Percentiles rank a stretch among this genome's conserved stretches.
phyloP scores from a whole-genome alignment of 1,140 invertebrate genomes.

The Tribolium madens region DNA sequence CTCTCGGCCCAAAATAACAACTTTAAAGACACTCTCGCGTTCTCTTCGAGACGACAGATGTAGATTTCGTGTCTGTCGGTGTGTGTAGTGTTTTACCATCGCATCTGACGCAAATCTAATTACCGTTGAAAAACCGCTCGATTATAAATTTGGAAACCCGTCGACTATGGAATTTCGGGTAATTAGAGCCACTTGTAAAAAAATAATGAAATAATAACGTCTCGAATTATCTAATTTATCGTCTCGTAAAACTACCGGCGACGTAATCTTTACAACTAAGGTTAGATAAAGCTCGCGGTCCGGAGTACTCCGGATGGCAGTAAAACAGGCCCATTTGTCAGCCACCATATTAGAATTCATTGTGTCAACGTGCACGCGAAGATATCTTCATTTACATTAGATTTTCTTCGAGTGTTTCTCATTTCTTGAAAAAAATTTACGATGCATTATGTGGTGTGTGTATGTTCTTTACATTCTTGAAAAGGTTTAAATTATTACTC shows the following conservation, averaged over 20 bases:
- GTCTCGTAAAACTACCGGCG: neutral
- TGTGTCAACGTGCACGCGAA: slow-evolving; percentile 32
- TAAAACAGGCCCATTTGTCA: slow-evolving; percentile 25
- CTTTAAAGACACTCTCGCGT: slow-evolving; percentile 44
- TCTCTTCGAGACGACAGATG: slow-evolving; percentile 39
- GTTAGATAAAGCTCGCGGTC: slow-evolving; percentile 13
- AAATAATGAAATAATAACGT: slow-evolving; percentile 8
- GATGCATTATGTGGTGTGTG: neutral
- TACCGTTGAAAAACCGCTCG: slow-evolving; percentile 8
- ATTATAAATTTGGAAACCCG: slow-evolving; percentile 28
- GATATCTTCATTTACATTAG: slow-evolving; percentile 23
- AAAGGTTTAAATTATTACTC: neutral
- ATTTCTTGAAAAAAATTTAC: neutral
- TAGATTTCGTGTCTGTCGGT: slow-evolving; percentile 3
- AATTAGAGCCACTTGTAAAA: slow-evolving; percentile 19
- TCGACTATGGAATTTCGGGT: slow-evolving; percentile 1
- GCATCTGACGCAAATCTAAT: slow-evolving; percentile 29
- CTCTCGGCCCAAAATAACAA: slow-evolving; percentile 51
- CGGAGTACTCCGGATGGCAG: slow-evolving; percentile 4
- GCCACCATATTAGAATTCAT: slow-evolving; percentile 16
- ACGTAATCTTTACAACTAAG: neutral
- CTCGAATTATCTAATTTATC: slow-evolving; percentile 26
- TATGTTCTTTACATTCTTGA: neutral
- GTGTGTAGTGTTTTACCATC: slow-evolving; percentile 24
- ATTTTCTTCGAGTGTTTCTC: neutral